Base-by-base conservation (phyloP, 2,113 vertebrate genomes). In the Leucoraja erinaceus region DNA sequence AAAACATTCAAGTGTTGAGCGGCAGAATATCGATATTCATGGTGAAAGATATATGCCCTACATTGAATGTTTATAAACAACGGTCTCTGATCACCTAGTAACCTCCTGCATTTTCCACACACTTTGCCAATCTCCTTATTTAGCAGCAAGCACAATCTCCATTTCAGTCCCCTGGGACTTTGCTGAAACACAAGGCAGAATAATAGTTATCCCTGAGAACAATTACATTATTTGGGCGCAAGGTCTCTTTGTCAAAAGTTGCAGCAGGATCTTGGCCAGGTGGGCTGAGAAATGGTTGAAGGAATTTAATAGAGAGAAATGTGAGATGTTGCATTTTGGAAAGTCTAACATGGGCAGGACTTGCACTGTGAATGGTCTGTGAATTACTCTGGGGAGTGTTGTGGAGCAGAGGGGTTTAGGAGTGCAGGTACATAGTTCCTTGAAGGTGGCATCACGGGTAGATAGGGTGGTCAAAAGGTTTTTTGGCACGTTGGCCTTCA, bases 81-180 rank as follows among this genome's bases (percentile, higher is more conserved):
- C 83, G n/a, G 59, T 31, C 83, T 88, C 61, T 63, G 83, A 16
- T n/a, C 83, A 63, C 28, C 28, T 31, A 72, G 83, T n/a, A 63
- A 31, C 38, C n/a, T 31, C 59, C 83, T 88, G 10, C 6, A 31
- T 63, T 86, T 86, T 86, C 83, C 59, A 6, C 83, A 66, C 59
- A 31, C 12, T 88, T 88, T 88, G 59, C 83, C 83, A 88, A 88
- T 56, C 59, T 31, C 83, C 59, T 63, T 63, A 88, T 88, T 66
- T 63, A 66, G 83, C n/a, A 88, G 28, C 81, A 14, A 14, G 10
- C 56, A 54, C 20, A 61, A 86, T 9, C 83, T 88, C 61, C 59
- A 31, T 88, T n/a, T 88, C n/a, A 86, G 16, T 63, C 3, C 83
- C 18, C 59, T 88, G 31, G 83, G 83, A 10, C n/a, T 63, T 5